Percentiles rank a stretch among this genome's conserved stretches.
Evolutionary conservation across 2,888 invertebrate genomes (phyloP).

Genomic region (Plagodis pulveraria): DNA sequence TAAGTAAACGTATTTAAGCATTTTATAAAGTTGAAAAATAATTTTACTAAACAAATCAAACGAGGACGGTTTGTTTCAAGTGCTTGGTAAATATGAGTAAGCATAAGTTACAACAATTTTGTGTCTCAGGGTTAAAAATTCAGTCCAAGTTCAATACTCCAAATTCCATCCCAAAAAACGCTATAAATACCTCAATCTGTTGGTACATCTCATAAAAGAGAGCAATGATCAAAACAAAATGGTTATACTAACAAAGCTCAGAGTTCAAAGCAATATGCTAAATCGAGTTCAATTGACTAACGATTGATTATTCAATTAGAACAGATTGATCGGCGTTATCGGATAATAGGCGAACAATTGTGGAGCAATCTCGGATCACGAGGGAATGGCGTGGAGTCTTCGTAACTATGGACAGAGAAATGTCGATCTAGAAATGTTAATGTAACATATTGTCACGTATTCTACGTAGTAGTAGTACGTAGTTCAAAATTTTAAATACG

Average conservation of each 20-base stretch:
- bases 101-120: background rate
- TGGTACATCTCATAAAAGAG: conserved; percentile 1
- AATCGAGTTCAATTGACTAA: conserved; percentile 81
- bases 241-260: conserved; percentile 25
- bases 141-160: too few species aligned
- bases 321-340: conserved; percentile 83
- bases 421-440: too few species aligned
- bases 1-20: too few species aligned
- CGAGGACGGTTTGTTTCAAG: too few species aligned
- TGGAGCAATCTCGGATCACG: conserved; percentile 33
- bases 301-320: conserved; percentile 83
- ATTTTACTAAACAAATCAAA: background rate
- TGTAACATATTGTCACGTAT: too few species aligned
- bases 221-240: conserved; percentile 26
- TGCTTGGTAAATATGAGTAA: background rate
- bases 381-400: conserved; percentile 39
- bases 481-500: too few species aligned
- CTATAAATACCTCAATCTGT: too few species aligned
- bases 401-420: too few species aligned
- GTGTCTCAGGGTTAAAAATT: too few species aligned
- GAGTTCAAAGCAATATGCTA: conserved; percentile 44
- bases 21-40: too few species aligned
- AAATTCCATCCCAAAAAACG: too few species aligned
- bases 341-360: conserved; percentile 68
- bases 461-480: too few species aligned